Base-by-base conservation (phyloP, 2,888 invertebrate genomes). In the Oligia strigilis region DNA sequence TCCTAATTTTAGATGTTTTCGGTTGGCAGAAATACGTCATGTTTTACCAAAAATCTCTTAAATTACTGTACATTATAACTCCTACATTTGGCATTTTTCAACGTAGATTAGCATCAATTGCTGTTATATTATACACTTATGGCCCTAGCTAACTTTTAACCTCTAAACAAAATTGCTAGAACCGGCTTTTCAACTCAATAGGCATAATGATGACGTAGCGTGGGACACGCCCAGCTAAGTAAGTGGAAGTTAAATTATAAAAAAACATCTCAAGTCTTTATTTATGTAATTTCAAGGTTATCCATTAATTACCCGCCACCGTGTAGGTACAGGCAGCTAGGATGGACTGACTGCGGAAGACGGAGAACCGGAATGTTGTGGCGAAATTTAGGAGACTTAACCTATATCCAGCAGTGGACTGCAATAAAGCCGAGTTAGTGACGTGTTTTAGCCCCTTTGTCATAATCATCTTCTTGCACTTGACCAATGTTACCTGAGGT, bases 161-260 rank as follows among this genome's bases (percentile, higher is more conserved):
- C 17, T 43, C 43, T 78, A 77, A 78, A 78, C 46, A 36, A 52
- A 55, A 65, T 36, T 36, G 46, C 78, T 19, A n/a, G 23, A 4
- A 3, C 46, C 4, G 14, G 55, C 29, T 77, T 52, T 65, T 55
- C 29, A 43, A 77, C 29, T 43, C 64, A 43, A 36, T 55, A 58
- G 3, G 11, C 43, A 43, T 74, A 36, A 23, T 49, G 8, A 29
- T 69, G 69, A 11, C 17, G 9, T 36, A 17, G 36, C 13, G 5
- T 29, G n/a, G 0, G 17, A 46, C 17, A 46, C 43, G 2, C n/a
- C 14, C 43, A 43, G n/a, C 2, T n/a, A n/a, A 5, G n/a, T n/a
- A n/a, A 5, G n/a, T 46, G 43, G 9, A 29, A 2, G 46, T 69
- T 6, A 64, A 46, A 11, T 46, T 1, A 9, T 11, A 46, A 46